These are phyloP conservation scores for Podarcis muralis DNA, from an alignment of 2,113 vertebrate species.

Conservation along the genomic window DNA sequence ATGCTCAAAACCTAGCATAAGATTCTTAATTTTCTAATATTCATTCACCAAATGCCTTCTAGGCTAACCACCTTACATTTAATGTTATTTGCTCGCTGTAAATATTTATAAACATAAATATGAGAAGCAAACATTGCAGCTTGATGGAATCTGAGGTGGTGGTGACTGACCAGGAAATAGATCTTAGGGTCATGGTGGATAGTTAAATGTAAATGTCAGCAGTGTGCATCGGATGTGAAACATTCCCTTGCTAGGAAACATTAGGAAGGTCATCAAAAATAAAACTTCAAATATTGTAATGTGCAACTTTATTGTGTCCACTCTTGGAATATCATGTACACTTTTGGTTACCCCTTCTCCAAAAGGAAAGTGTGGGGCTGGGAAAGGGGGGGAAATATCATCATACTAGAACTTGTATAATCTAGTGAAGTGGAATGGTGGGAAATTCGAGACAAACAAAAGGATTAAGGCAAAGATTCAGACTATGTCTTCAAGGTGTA, in stretches of 20 bases:
- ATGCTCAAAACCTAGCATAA: conserved; percentile 50
- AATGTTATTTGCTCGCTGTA: conserved; percentile 48
- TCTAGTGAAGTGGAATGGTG: not conserved
- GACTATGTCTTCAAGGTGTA: no score
- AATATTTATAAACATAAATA: conserved; percentile 49
- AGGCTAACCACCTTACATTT: conserved; percentile 58
- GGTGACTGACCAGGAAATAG: not conserved
- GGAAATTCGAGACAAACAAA: not conserved
- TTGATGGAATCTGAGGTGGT: not conserved
- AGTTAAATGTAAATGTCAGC: not conserved
- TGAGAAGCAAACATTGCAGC: not conserved
- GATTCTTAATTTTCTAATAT: conserved; percentile 67
- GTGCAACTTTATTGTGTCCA: not conserved
- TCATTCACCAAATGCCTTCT: conserved; percentile 57
- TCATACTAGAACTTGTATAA: not conserved
- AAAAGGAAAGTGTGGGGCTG: not conserved
- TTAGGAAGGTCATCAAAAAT: not conserved
- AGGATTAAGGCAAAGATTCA: no score
- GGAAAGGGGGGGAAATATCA: not conserved
- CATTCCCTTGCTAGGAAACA: not conserved
- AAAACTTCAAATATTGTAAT: not conserved
- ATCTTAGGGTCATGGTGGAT: not conserved
- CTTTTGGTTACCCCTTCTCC: not conserved
- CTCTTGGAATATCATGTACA: not conserved
- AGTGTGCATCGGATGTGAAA: not conserved